A percentile compares a stretch with the other conserved stretches of the same genome.
These are phyloP conservation scores for Poeciliopsis occidentalis DNA, from an alignment of 2,113 vertebrate species.

Conservation along the genomic window DNA sequence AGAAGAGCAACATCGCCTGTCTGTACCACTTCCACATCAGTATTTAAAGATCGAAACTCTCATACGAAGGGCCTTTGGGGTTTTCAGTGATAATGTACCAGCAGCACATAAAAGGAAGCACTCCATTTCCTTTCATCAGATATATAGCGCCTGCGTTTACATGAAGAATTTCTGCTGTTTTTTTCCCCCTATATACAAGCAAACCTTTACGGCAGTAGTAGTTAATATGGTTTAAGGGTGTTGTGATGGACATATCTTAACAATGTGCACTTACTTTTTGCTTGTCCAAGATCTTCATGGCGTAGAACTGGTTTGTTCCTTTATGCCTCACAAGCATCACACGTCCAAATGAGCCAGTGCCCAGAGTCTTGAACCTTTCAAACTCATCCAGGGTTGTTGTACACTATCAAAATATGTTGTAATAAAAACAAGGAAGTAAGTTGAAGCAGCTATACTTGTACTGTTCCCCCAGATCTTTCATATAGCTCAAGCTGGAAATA, in stretches of 20 bases:
- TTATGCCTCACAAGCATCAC: slow-evolving; percentile 99
- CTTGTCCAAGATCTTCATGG: slow-evolving; percentile 99
- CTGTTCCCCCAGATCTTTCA: neutral
- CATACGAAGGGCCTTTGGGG: slow-evolving; percentile 32
- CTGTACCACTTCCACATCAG: slow-evolving; percentile 47
- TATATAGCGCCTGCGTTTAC: neutral
- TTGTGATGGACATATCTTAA: neutral
- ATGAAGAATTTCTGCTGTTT: slow-evolving; percentile 1
- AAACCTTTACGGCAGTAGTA: neutral
- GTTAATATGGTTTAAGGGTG: neutral
- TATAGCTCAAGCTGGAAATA: slow-evolving; percentile 11
- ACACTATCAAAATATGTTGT: slow-evolving; percentile 77
- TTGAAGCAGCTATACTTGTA: neutral
- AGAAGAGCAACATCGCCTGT: slow-evolving; percentile 5
- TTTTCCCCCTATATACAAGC: neutral
- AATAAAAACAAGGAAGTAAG: neutral
- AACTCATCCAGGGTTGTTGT: slow-evolving; percentile 97
- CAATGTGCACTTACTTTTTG: slow-evolving; percentile 87
- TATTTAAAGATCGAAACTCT: slow-evolving; percentile 50
- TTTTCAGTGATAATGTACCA: slow-evolving; percentile 27
- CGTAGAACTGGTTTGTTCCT: slow-evolving; percentile 95
- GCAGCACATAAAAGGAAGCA: slow-evolving; percentile 35
- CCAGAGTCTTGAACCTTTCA: slow-evolving; percentile 96
- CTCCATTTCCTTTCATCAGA: slow-evolving; percentile 65
- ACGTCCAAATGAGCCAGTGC: slow-evolving; percentile 97